These are phyloP conservation scores for Hylaeus anthracinus DNA, from an alignment of 1,140 invertebrate species.

Conservation along the genomic window DNA sequence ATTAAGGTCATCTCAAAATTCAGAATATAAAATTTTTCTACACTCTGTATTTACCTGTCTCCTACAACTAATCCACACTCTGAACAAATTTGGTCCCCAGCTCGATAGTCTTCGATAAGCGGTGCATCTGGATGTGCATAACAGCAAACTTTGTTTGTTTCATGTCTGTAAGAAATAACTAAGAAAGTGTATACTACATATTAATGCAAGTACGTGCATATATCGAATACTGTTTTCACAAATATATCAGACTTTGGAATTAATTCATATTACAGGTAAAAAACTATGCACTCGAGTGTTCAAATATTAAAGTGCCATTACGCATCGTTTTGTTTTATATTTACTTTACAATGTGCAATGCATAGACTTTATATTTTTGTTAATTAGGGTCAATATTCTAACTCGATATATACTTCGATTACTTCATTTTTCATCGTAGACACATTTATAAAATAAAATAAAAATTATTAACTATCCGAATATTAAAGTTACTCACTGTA, in stretches of 20 bases:
- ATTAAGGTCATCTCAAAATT: background rate
- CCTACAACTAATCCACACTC: conserved; percentile 99
- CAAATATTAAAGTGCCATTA: too few relatives aligned
- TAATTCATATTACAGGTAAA: too few relatives aligned
- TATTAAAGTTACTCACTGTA: background rate
- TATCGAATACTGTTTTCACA: background rate
- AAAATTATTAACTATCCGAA: background rate
- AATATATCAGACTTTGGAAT: too few relatives aligned
- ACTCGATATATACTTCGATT: too few relatives aligned
- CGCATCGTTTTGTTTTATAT: too few relatives aligned
- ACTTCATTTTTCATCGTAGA: too few relatives aligned
- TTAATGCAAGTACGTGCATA: conserved; percentile 24
- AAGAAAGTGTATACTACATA: conserved; percentile 41
- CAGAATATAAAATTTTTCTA: conserved; percentile 9
- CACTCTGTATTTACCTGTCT: conserved; percentile 87
- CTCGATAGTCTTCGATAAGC: conserved; percentile 98
- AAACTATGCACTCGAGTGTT: too few relatives aligned
- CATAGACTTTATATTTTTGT: too few relatives aligned
- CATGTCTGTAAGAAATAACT: conserved; percentile 82
- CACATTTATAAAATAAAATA: background rate
- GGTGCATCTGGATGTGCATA: conserved; percentile 96
- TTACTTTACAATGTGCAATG: too few relatives aligned
- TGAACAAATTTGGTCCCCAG: conserved; percentile 99
- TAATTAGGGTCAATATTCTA: too few relatives aligned
- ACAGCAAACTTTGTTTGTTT: conserved; percentile 92